Evolutionary conservation across 2,797 vertebrate species (phyloP).

Genomic region (Okamejei kenojei): DNA sequence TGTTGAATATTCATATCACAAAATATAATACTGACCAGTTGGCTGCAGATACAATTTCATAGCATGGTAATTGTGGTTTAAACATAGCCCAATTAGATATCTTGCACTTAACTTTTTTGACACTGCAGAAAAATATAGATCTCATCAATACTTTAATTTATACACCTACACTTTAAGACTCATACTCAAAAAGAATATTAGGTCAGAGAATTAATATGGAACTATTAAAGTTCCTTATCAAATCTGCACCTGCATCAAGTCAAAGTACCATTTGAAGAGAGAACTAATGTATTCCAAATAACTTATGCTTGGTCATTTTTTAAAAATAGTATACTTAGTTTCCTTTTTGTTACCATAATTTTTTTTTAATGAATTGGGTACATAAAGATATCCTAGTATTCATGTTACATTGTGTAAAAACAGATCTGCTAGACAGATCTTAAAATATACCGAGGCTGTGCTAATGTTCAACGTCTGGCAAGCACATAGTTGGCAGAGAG

Average conservation of each 20-base stretch:
- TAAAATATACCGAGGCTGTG: neutral
- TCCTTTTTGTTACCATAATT: neutral
- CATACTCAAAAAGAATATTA: neutral
- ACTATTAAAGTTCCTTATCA: neutral
- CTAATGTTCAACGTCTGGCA: neutral
- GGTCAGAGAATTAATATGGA: neutral
- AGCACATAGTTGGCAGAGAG: neutral
- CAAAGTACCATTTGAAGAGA: neutral
- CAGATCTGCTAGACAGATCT: conserved; percentile 1
- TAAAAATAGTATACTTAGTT: neutral
- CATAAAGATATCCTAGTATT: neutral
- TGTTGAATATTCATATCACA: neutral
- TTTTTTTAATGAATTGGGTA: neutral
- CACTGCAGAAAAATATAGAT: neutral
- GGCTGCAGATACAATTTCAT: neutral
- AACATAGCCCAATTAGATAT: neutral
- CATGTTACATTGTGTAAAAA: neutral
- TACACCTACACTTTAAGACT: neutral
- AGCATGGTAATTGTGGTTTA: neutral
- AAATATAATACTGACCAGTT: neutral
- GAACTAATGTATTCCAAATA: neutral
- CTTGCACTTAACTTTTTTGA: neutral
- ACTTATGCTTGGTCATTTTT: neutral
- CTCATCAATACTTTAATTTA: conserved; percentile 4
- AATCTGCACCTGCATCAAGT: neutral